Evolutionary conservation across 2,113 vertebrate species (phyloP).

Genomic region (Apteryx mantelli): DNA sequence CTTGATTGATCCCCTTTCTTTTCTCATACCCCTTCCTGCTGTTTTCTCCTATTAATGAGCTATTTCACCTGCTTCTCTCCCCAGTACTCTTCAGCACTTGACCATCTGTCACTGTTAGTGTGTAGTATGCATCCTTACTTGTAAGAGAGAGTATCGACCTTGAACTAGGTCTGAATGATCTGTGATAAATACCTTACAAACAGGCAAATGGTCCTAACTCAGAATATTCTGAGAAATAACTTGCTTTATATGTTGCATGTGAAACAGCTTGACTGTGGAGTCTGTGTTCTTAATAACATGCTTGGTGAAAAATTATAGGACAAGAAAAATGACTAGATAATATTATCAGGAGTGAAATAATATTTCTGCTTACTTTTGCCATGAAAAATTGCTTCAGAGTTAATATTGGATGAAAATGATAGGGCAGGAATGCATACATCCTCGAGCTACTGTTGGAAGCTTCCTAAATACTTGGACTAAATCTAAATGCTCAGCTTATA

Average conservation of each 20-base stretch:
- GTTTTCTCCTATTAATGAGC: constrained; percentile 50
- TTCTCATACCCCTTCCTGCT: constrained; percentile 8
- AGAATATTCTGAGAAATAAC: not conserved
- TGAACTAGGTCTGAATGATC: not conserved
- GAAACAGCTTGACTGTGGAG: not conserved
- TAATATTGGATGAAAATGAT: not conserved
- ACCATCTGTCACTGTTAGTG: constrained; percentile 43
- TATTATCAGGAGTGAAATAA: not conserved
- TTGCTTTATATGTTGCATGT: accelerated
- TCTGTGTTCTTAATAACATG: not conserved
- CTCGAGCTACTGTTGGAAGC: not conserved
- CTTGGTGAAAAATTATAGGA: not conserved
- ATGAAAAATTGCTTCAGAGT: not conserved
- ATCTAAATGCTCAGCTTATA: not conserved
- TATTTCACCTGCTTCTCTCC: constrained; percentile 48
- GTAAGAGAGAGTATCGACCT: not conserved
- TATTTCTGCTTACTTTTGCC: not conserved
- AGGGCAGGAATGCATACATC: not conserved
- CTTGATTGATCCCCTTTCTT: not conserved
- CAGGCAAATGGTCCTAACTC: not conserved
- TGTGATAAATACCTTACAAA: not conserved
- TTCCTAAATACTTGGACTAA: not conserved
- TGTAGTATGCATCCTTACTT: not conserved
- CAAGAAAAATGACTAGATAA: not conserved
- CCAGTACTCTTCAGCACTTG: constrained; percentile 4